Evolutionary conservation across 2,888 invertebrate species (phyloP).

Genomic region (Chironomus tentans): DNA sequence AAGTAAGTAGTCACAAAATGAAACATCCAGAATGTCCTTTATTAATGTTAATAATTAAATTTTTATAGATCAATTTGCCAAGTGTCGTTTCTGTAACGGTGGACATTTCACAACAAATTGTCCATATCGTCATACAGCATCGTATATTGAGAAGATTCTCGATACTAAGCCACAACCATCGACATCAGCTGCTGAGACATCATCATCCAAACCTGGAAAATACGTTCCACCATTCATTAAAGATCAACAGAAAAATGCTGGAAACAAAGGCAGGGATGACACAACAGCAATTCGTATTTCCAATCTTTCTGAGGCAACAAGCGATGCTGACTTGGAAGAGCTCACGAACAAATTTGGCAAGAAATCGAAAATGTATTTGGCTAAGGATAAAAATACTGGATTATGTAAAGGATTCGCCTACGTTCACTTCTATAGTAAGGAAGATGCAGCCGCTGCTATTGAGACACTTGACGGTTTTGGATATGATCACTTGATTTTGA

Average conservation of each 20-base stretch:
- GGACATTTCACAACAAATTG: constrained; percentile 99
- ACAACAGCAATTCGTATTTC: constrained; percentile 92
- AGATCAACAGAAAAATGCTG: constrained; percentile 64
- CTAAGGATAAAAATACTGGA: constrained; percentile 84
- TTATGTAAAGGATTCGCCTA: constrained; percentile 97
- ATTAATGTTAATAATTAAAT: background rate
- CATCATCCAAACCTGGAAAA: constrained; percentile 45
- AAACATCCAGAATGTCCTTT: background rate
- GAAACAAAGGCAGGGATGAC: constrained; percentile 63
- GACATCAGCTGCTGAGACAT: constrained; percentile 25
- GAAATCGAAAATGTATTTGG: constrained; percentile 87
- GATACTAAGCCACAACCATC: constrained; percentile 47
- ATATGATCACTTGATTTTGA: constrained; percentile 95
- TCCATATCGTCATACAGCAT: constrained; percentile 89
- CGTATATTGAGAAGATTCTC: constrained; percentile 55
- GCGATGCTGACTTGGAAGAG: constrained; percentile 90
- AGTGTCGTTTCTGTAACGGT: constrained; percentile 84
- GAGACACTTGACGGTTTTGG: constrained; percentile 82
- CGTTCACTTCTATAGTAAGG: constrained; percentile 86
- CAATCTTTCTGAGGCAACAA: constrained; percentile 92
- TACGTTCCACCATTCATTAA: constrained; percentile 85
- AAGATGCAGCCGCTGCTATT: constrained; percentile 90
- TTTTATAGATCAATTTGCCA: constrained; percentile 44
- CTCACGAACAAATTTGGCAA: constrained; percentile 90
- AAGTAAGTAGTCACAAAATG: constrained; percentile 39